Base-by-base conservation (phyloP, 2,888 invertebrate genomes). In the Endotricha flammealis region DNA sequence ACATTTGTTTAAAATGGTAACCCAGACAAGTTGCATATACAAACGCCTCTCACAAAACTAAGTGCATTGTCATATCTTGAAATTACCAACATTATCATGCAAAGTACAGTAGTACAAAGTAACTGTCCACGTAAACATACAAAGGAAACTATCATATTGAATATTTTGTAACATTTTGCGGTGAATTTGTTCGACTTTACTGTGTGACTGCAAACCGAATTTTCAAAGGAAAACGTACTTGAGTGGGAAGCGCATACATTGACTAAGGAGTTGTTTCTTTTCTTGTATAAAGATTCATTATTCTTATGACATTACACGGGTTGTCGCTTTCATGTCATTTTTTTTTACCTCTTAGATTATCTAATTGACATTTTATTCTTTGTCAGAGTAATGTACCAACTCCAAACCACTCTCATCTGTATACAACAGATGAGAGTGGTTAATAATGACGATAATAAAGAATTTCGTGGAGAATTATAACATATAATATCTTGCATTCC, bases 181-280 rank as follows among this genome's bases (percentile, higher is more conserved):
- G 55, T 55, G 54, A 59, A 53, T 58, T 55, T 49, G 57, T 60
- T 57, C 50, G 63, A 64, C 54, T 71, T 71, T 71, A 71, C 75
- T 68, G 64, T 67, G 60, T 66, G 53, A 62, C 63, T 68, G 66
- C 73, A 72, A 72, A 73, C 57, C 48, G 57, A 68, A 73, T 67
- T 57, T 71, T 67, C 74, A 58, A 64, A 68, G 72, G 62, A 58
- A 65, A 65, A 66, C 63, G 56, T 65, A 61, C 46, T 41, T 36
- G 30, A 16, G 28, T 27, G 28, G 30, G 27, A 20, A 35, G 20
- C 31, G 29, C 34, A n/a, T 35, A 34, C 34, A 14, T 25, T 37
- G 39, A 37, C 43, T 36, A 12, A 7, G 31, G 13, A 31, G 25
- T 7, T 13, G n/a, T n/a, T n/a, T n/a, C n/a, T n/a, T n/a, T n/a